phyloP scores from a whole-genome alignment of 1,140 invertebrate species.

The Ceratina japonica region DNA sequence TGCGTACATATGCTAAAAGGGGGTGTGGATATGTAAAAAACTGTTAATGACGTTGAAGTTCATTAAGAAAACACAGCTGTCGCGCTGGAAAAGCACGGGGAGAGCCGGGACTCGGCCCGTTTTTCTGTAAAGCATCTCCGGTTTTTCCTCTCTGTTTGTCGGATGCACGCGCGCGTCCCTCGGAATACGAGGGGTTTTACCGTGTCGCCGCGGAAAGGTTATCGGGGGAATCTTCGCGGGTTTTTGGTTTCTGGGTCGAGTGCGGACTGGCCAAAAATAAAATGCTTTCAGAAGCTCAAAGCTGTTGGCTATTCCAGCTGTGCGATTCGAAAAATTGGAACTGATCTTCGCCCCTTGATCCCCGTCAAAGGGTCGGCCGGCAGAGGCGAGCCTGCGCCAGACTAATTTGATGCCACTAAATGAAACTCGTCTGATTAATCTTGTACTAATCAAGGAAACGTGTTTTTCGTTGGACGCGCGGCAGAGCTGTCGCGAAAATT shows the following conservation, averaged over 20 bases:
- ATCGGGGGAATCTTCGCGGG: slow-evolving; percentile 32
- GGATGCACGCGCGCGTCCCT: not conserved
- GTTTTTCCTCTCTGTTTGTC: not conserved
- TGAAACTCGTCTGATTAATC: not conserved
- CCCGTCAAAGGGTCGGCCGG: not conserved
- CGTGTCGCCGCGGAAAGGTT: slow-evolving; percentile 9
- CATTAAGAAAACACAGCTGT: too few relatives aligned
- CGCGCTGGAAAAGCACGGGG: not conserved
- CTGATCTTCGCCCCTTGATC: slow-evolving; percentile 8
- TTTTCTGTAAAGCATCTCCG: not conserved
- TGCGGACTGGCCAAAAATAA: slow-evolving; percentile 5
- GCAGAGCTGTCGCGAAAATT: slow-evolving; percentile 6
- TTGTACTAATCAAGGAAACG: not conserved
- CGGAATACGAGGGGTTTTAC: not conserved
- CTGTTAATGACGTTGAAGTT: too few relatives aligned
- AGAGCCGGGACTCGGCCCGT: not conserved
- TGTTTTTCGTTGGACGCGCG: not conserved
- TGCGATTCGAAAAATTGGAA: slow-evolving; percentile 38
- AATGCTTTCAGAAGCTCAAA: slow-evolving; percentile 8
- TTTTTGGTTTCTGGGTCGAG: slow-evolving; percentile 32
- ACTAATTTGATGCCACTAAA: not conserved
- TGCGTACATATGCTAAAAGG: not conserved
- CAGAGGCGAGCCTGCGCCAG: not conserved
- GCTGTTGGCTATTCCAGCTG: slow-evolving; percentile 4
- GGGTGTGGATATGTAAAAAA: not conserved